phyloP scores from a whole-genome alignment of 2,797 vertebrate species.

The Ctenosaura bakeri region DNA sequence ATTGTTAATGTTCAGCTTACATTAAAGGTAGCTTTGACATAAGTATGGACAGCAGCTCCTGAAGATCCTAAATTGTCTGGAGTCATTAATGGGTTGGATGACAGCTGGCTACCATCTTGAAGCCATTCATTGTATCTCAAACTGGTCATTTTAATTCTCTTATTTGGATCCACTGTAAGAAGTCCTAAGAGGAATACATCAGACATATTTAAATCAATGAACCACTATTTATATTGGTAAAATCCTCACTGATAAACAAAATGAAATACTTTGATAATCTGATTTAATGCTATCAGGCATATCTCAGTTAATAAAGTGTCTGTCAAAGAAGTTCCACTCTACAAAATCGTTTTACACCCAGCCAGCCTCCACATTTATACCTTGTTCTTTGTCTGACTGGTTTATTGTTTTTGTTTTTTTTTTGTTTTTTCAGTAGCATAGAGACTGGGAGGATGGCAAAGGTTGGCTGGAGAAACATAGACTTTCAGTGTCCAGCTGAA shows the following conservation, averaged over 20 bases:
- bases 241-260: conserved; percentile 28
- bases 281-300: conserved; percentile 14
- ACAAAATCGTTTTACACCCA: too few relatives aligned
- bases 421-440: too few relatives aligned
- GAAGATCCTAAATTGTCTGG: conserved; percentile 96
- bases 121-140: conserved; percentile 97
- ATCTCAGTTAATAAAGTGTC: too few relatives aligned
- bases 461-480: too few relatives aligned
- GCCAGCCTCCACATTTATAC: too few relatives aligned
- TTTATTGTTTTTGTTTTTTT: too few relatives aligned
- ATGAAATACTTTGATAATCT: conserved; percentile 32
- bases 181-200: conserved; percentile 85
- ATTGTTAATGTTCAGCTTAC: conserved; percentile 81
- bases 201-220: conserved; percentile 51
- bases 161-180: conserved; percentile 97
- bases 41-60: conserved; percentile 92
- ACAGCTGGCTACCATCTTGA: conserved; percentile 97
- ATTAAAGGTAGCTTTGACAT: conserved; percentile 97
- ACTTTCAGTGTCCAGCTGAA: too few relatives aligned
- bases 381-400: too few relatives aligned
- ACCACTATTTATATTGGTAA: conserved; percentile 24
- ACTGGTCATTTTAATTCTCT: conserved; percentile 98
- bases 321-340: too few relatives aligned
- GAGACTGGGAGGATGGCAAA: too few relatives aligned
- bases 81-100: conserved; percentile 98